Evolutionary conservation across 2,888 invertebrate species (phyloP).

Genomic region (Lasioglossum villosulum): DNA sequence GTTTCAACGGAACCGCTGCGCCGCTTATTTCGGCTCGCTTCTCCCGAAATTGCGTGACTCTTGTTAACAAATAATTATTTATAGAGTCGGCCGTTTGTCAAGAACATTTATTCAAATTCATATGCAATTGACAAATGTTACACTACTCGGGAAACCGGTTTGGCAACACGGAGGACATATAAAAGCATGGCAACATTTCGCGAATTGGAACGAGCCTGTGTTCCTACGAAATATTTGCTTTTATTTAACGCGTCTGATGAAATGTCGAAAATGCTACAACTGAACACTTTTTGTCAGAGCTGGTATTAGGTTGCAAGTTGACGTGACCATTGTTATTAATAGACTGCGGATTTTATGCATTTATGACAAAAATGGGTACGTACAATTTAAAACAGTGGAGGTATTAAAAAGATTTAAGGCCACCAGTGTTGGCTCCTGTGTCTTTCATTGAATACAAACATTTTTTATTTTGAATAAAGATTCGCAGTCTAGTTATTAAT

Average conservation of each 20-base stretch:
- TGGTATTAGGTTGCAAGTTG: not conserved
- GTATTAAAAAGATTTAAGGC: too few relatives aligned
- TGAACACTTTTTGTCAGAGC: not conserved
- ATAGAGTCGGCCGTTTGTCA: not conserved
- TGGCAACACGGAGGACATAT: not conserved
- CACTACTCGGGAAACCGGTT: not conserved
- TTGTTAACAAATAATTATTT: not conserved
- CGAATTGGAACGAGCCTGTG: not conserved
- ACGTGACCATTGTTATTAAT: constrained; percentile 2
- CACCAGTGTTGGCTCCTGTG: too few relatives aligned
- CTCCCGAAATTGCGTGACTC: not conserved
- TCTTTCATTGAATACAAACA: too few relatives aligned
- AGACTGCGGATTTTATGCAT: not conserved
- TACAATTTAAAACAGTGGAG: too few relatives aligned
- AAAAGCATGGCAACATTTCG: not conserved
- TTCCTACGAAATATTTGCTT: not conserved
- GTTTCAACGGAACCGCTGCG: not conserved
- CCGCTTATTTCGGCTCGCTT: constrained; percentile 23
- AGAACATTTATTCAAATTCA: not conserved
- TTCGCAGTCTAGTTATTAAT: not conserved
- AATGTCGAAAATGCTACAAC: not conserved
- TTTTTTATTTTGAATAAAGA: too few relatives aligned
- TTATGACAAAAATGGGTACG: too few relatives aligned
- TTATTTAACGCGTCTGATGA: not conserved
- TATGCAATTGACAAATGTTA: not conserved